Percentiles rank a stretch among this genome's conserved stretches.
phyloP scores from a whole-genome alignment of 2,113 vertebrate genomes.

The Oreochromis tanganicae region DNA sequence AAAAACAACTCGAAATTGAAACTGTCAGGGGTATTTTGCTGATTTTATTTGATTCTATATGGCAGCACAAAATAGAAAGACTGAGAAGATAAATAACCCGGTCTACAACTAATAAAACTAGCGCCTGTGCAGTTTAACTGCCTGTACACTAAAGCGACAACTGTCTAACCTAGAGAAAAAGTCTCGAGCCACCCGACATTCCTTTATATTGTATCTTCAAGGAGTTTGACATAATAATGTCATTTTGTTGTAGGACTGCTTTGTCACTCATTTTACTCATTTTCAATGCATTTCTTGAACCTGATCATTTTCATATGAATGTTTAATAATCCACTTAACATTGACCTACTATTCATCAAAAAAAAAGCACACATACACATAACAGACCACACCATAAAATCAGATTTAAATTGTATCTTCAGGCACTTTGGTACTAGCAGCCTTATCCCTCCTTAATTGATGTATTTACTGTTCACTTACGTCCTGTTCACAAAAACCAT shows the following conservation, averaged over 20 bases:
- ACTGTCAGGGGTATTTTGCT: conserved; percentile 44
- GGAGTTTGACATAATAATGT: neutral
- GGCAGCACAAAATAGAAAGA: neutral
- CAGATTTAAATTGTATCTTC: neutral
- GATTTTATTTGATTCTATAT: conserved; percentile 29
- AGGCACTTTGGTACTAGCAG: neutral
- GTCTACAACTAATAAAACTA: neutral
- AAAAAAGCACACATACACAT: neutral
- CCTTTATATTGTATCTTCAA: neutral
- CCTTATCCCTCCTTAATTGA: neutral
- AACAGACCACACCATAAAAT: neutral
- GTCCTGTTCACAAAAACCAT: neutral
- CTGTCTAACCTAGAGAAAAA: neutral
- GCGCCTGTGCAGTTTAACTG: conserved; percentile 13
- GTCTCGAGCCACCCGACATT: neutral
- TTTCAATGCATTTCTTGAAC: neutral
- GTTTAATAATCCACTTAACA: neutral
- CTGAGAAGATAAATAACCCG: conserved; percentile 6
- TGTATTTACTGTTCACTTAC: neutral
- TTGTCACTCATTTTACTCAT: neutral
- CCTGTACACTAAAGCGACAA: neutral
- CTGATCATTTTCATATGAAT: neutral
- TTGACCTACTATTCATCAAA: neutral
- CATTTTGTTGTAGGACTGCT: accelerated
- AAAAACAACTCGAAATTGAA: conserved; percentile 46